Base-by-base conservation (phyloP, 1,140 invertebrate genomes). In the Brachionus asplanchnoidis region DNA sequence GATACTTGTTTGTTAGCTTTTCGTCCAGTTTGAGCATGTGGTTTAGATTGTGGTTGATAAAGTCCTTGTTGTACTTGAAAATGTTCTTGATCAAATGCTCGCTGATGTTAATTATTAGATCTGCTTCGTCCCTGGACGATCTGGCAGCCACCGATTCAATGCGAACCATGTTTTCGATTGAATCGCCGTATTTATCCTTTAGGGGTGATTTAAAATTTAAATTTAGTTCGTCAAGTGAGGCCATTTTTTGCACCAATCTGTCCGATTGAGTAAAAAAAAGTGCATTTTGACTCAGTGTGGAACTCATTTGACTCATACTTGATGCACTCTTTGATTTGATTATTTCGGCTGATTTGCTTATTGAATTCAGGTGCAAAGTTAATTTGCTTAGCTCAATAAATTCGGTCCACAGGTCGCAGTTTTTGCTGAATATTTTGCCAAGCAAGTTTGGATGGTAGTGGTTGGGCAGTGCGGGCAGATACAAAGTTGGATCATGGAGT, bases 391-490 rank as follows among this genome's bases (percentile, higher is more conserved):
- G 12, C 4, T 82, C 79, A 7, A 82, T 68, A 65, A 42, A 82
- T 28, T 82, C 65, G 53, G 28, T 65, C 79, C 79, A 82, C 12
- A 82, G 7, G 14, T 82, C 79, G 1, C 9, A 17, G 9, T 60
- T 42, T 11, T 68, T 60, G 20, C n/a, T 68, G 36, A 84, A 84
- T 32, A 84, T 28, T 36, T 73, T 53, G 11, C 26, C 50, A 4
- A 90, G 86, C 75, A 87, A 85, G 9, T 87, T 86, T 23, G 87
- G 84, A 80, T 88, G 87, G 68, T 89, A 90, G 84, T 94, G 93
- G 0, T 92, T 91, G 12, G 94, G 94, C 46, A 95, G 89, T 32
- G 93, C 92, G 20, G 93, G 93, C n/a, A 94, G 88, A 88, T 93
- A 93, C 3, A 94, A 87, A 28, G 92, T 92, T 1, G 92, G 89